Evolutionary conservation across 2,797 vertebrate genomes (phyloP), one percentile per base, ranked within the genome.

Genomic region (Rhinatrema bivittatum): DNA sequence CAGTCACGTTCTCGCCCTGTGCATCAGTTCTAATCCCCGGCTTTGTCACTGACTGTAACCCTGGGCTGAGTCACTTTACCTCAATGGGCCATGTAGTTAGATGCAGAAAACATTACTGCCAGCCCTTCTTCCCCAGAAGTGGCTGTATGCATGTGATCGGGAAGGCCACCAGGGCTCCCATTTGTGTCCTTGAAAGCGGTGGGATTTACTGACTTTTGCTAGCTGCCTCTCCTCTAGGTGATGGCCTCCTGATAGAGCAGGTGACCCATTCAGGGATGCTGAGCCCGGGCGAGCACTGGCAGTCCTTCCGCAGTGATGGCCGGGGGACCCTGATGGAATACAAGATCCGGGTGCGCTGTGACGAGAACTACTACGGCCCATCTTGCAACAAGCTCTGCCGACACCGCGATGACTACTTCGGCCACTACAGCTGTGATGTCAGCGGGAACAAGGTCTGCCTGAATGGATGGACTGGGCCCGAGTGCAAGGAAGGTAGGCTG

Each of bases 251-350:
- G 62, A 86, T 87, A 2, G 85, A 86, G 37, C 74, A 68, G 12
- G 62, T 84, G 32, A 65, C 80, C 43, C 65, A 87, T 25, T 84
- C 82, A n/a, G 79, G 80, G 39, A 86, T 87, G 84, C 28, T 88
- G 67, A 88, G 87, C 42, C 76, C 85, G 0, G 64, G 86, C 4
- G 81, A 87, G 22, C 72, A 79, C 67, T 88, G 86, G 86, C 82
- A 85, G 57, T 29, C 44, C 0, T 55, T 74, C 44, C 69, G 39
- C 4, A 64, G 83, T 47, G 83, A 86, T 3, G 79, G 84, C 4
- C 72, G 43, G 7, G 23, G 48, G 7, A 60, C 84, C 25, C 73
- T 39, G 36, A 59, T 87, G 37, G 79, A 84, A 39, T 88, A 84
- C 50, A 56, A 64, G 3, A 71, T 88, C 5, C 86, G 85, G 13